A percentile compares a stretch with the other conserved stretches of the same genome.
These are phyloP conservation scores for Atrichornis clamosus DNA, from an alignment of 2,113 vertebrate species.

Conservation along the genomic window DNA sequence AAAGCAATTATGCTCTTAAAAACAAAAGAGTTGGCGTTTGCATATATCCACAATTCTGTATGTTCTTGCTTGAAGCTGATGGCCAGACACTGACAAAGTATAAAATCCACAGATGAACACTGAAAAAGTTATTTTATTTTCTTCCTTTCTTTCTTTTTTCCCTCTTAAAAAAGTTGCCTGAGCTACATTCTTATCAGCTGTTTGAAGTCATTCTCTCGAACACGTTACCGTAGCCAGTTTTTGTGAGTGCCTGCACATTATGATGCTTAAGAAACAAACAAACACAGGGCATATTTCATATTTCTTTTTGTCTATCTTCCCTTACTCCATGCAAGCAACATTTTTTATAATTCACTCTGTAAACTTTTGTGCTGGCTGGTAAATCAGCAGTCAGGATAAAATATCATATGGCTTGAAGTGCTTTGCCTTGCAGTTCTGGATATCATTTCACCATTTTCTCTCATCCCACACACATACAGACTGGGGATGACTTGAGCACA, in stretches of 20 bases:
- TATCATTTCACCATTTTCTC: not conserved
- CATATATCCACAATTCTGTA: not conserved
- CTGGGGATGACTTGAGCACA: not conserved
- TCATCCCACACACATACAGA: not conserved
- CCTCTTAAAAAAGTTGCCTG: not conserved
- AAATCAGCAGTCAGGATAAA: not conserved
- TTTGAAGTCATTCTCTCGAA: not conserved
- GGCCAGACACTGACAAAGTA: not conserved
- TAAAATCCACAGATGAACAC: not conserved
- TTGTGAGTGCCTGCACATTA: not conserved
- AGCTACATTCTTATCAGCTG: not conserved
- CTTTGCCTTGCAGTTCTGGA: not conserved
- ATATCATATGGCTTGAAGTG: not conserved
- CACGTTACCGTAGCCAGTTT: not conserved
- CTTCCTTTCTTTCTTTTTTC: not conserved
- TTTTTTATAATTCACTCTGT: not conserved
- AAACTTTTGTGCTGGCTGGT: not conserved
- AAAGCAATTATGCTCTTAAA: not conserved
- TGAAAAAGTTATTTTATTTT: not conserved
- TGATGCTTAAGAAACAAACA: not conserved
- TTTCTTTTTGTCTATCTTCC: not conserved
- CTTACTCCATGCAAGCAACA: not conserved
- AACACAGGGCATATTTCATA: not conserved
- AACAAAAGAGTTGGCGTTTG: not conserved
- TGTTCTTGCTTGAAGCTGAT: not conserved